Evolutionary conservation across 2,113 vertebrate species (phyloP).

Genomic region (Rhineura floridana): DNA sequence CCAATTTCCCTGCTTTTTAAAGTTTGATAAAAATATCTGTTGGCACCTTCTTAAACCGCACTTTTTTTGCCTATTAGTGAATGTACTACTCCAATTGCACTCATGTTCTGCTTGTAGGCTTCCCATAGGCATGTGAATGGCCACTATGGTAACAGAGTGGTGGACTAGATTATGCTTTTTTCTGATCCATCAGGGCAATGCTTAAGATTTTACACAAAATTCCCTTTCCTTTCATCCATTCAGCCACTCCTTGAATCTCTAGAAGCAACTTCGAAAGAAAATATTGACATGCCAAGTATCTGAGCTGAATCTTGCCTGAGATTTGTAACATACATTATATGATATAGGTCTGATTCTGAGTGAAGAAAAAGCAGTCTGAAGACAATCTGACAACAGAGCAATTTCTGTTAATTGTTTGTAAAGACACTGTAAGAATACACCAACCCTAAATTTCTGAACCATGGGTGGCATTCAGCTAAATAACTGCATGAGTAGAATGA

Average conservation of each 20-base stretch:
- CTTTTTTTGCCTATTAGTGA: too few relatives aligned
- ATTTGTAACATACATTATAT: background rate
- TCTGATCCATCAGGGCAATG: too few relatives aligned
- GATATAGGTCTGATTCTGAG: background rate
- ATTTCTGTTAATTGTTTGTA: background rate
- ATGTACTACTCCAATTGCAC: too few relatives aligned
- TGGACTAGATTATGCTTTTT: too few relatives aligned
- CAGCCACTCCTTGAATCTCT: background rate
- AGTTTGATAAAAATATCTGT: too few relatives aligned
- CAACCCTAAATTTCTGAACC: background rate
- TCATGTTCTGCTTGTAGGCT: too few relatives aligned
- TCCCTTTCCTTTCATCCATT: background rate
- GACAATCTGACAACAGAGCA: background rate
- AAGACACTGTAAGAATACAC: background rate
- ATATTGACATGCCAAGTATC: background rate
- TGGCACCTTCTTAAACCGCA: too few relatives aligned
- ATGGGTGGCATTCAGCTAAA: too few relatives aligned
- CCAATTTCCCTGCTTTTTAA: too few relatives aligned
- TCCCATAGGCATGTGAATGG: too few relatives aligned
- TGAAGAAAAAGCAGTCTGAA: background rate
- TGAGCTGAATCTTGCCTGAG: background rate
- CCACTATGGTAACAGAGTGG: too few relatives aligned
- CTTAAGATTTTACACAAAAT: background rate
- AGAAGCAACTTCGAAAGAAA: constrained; percentile 4
- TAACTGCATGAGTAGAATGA: too few relatives aligned